These are phyloP conservation scores for Rhineura floridana DNA, from an alignment of 2,113 vertebrate species.

Conservation along the genomic window DNA sequence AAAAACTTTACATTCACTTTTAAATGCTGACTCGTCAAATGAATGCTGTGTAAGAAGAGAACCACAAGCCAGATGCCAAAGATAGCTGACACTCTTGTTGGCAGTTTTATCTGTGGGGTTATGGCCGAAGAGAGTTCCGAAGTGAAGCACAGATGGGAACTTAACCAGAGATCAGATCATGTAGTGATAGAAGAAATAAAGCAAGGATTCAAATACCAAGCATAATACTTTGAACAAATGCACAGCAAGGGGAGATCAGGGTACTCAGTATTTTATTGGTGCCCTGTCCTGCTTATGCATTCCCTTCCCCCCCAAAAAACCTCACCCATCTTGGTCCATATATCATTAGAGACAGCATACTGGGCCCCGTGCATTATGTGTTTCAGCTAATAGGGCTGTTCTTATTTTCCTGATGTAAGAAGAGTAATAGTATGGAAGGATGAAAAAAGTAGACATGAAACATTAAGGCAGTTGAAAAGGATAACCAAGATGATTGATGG, in stretches of 20 bases:
- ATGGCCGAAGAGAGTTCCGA: constrained; percentile 14
- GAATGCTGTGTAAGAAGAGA: constrained; percentile 1
- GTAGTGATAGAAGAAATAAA: constrained; percentile 6
- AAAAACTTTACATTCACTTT: constrained; percentile 40
- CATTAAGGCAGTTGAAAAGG: background rate
- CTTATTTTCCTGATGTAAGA: background rate
- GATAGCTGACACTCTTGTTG: constrained; percentile 3
- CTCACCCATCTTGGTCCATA: background rate
- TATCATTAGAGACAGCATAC: background rate
- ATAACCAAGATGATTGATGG: background rate
- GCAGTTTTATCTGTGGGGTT: background rate
- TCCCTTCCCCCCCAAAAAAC: too few relatives aligned
- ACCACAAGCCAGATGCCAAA: background rate
- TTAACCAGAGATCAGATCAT: background rate
- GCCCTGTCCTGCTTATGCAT: background rate
- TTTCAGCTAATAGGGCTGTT: background rate
- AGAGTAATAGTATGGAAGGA: background rate
- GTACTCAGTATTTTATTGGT: background rate
- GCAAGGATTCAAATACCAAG: background rate
- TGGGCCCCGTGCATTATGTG: background rate
- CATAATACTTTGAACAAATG: background rate
- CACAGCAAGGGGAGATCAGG: background rate
- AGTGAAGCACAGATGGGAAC: constrained; percentile 6
- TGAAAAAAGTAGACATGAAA: background rate
- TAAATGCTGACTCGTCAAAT: constrained; percentile 33